Base-by-base conservation (phyloP, 92 coral and sea anemone species). In the Bergia sp. region DNA sequence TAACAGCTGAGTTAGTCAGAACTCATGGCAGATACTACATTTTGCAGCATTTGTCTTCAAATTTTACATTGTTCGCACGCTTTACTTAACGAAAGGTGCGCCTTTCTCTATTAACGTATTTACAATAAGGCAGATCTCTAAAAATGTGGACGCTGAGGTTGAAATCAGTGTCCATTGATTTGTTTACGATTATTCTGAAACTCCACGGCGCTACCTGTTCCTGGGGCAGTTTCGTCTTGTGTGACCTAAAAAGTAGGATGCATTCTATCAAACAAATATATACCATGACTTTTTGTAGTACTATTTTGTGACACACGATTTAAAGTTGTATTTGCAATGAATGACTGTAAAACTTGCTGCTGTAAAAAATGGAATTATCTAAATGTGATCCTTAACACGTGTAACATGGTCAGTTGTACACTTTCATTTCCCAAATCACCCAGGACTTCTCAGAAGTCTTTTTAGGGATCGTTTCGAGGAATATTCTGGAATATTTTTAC, bases 161-260 rank as follows among this genome's bases (percentile, higher is more conserved):
- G 13, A 53, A 18, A 53, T 10, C 1, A 2, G 18, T 21, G 29
- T 61, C 69, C 69, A 61, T 61, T 7, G 29, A 61, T 61, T 20
- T 61, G 69, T 61, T 12, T 12, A 7, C 53, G 10, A 47, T 8
- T 47, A 47, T 47, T 57, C 29, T 61, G 69, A 61, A 3, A 61
- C 50, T 76, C 49, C 3, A 37, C 49, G 49, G 23, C 29, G 85
- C 78, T 89, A 93, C 88, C 94, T 91, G 80, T 91, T 94, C 80
- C 90, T 91, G 37, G 95, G 92, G 69, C 97, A 94, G 49, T 89
- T 87, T 82, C 92, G 89, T 85, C 89, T 94, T 58, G 97, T 94
- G 85, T 94, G 97, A 41, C 97, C 97, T 94, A 85, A n/a, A 86
- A 76, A 69, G 13, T 29, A 50, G 58, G 45, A 16, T 13, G 37